Evolutionary conservation across 2,113 vertebrate genomes (phyloP).

Genomic region (Bambusicola thoracicus): DNA sequence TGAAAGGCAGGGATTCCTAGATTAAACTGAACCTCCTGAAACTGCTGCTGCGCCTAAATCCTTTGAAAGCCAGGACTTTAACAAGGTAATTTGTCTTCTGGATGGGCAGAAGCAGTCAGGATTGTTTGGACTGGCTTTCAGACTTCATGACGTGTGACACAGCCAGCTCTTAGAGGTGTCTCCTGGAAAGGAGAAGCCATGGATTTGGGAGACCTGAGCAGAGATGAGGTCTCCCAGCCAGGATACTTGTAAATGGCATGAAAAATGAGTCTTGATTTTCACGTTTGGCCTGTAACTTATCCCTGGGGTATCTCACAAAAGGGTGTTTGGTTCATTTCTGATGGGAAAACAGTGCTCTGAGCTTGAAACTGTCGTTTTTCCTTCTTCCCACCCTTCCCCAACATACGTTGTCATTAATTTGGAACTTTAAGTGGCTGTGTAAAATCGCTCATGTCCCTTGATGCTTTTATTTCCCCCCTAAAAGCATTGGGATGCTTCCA

Average conservation of each 20-base stretch:
- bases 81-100: not conserved
- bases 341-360: not conserved
- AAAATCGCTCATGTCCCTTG: not conserved
- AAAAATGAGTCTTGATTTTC: constrained; percentile 43
- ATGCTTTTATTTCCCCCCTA: not conserved
- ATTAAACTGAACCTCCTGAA: not conserved
- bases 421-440: not conserved
- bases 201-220: constrained; percentile 12
- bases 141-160: constrained; percentile 2
- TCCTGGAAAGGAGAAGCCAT: not conserved
- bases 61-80: not conserved
- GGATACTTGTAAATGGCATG: constrained; percentile 7
- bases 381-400: not conserved
- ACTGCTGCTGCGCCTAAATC: not conserved
- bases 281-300: constrained; percentile 3
- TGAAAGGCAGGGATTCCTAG: not conserved
- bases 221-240: not conserved
- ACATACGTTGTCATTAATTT: not conserved
- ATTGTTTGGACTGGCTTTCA: constrained; percentile 44
- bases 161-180: not conserved
- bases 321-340: not conserved
- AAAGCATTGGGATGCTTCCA: not conserved
- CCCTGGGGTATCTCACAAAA: not conserved
- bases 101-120: not conserved
- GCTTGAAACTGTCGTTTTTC: constrained; percentile 16